Evolutionary conservation across 2,888 invertebrate species (phyloP), one percentile per base, ranked within the genome.

Genomic region (Syrista parreyssii): DNA sequence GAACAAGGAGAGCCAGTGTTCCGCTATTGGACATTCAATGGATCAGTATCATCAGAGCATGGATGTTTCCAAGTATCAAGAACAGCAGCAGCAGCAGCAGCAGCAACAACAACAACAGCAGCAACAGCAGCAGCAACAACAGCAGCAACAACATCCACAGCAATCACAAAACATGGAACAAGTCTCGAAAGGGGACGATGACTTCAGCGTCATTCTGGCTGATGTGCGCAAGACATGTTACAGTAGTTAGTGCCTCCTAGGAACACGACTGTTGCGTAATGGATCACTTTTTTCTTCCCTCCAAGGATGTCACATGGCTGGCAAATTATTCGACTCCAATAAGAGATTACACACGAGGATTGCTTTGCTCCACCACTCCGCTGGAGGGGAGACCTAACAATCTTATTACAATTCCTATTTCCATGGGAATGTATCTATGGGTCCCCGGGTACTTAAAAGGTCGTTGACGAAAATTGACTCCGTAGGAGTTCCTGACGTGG

Each of bases 211-310:
- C 86, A 97, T 97, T 87, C 93, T 97, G 81, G 97, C 97, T 6
- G 97, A 97, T 81, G 97, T 97, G 74, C 93, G 97, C 83, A 97
- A 97, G 91, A 97, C 97, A 69, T 96, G 96, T 90, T 96, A 96
- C 92, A 96, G 96, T 93, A 96, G 92, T 88, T 92, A 91, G 89
- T 90, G 83, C 40, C 40, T 15, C 15, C 40, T 40, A 40, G 40
- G 15, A 15, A 40, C 40, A 40, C 40, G 40, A 4, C 15, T 40
- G 6, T 40, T 40, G 15, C 40, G 40, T 15, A 15, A 40, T 15
- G 40, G 6, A 40, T 40, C 40, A 15, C 15, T 40, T 6, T 40
- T 4, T 40, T 40, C 71, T 12, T 71, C 71, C 71, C 71, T 71
- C 71, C 31, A 32, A 30, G 71, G 71, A n/a, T 32, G 31, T 32